These are phyloP conservation scores for Cryptotis parvus DNA, from an alignment of 2,113 vertebrate species.

Conservation along the genomic window DNA sequence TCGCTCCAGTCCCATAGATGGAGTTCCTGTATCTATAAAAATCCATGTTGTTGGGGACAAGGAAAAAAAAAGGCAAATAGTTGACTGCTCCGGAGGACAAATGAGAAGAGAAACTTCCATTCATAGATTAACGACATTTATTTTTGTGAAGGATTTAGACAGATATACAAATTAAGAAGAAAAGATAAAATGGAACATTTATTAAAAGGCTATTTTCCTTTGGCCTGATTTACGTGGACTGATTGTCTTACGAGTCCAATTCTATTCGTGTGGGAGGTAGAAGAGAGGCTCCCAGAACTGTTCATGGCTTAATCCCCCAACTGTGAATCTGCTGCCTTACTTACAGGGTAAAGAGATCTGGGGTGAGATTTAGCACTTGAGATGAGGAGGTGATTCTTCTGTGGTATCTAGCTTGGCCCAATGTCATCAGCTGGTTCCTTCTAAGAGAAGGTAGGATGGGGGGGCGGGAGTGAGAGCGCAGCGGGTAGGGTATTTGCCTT, in stretches of 20 bases:
- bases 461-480: too few species aligned
- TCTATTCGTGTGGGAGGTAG: not conserved
- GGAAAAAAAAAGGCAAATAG: not conserved
- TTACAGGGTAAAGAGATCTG: constrained; percentile 1
- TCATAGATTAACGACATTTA: not conserved
- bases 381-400: not conserved
- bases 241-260: not conserved
- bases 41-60: constrained; percentile 21
- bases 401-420: not conserved
- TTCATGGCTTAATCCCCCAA: not conserved
- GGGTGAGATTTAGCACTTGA: constrained; percentile 18
- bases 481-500: too few species aligned
- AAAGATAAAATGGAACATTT: not conserved
- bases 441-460: not conserved
- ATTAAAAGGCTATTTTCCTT: not conserved
- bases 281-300: not conserved
- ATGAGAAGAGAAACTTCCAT: not conserved
- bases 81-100: constrained; percentile 37
- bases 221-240: not conserved
- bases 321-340: not conserved
- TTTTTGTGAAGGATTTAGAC: constrained; percentile 52
- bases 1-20: too few species aligned
- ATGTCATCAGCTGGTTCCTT: not conserved
- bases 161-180: constrained; percentile 4
- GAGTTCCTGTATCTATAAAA: not conserved